Evolutionary conservation across 1,140 invertebrate genomes (phyloP).

Genomic region (Aphidius gifuensis): DNA sequence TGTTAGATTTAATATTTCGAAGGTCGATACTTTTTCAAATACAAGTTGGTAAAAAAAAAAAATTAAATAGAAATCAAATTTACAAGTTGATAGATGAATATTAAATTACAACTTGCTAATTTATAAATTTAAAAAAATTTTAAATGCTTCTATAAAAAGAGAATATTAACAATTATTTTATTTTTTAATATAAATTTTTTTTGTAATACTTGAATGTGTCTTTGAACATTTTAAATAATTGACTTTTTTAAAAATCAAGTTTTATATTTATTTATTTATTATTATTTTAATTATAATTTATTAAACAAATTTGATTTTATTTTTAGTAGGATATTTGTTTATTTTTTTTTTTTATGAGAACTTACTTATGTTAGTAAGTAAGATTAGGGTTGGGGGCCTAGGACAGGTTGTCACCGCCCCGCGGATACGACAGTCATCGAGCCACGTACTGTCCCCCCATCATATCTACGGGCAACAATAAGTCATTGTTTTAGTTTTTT

Average conservation of each 20-base stretch:
- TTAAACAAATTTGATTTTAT: not conserved
- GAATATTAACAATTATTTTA: not conserved
- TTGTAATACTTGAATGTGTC: not conserved
- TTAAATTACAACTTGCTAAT: too few species aligned
- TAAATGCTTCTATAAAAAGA: not conserved
- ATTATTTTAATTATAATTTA: too few species aligned
- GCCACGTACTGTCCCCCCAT: conserved; percentile 58
- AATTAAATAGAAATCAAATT: too few species aligned
- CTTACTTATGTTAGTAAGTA: conserved; percentile 60
- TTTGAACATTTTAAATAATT: too few species aligned
- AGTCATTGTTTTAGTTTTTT: conserved; percentile 54
- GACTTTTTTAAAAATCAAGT: too few species aligned
- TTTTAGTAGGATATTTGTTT: conserved; percentile 9
- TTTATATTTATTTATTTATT: too few species aligned
- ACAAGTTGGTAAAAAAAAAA: too few species aligned
- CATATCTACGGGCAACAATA: conserved; percentile 58
- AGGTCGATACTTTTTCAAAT: too few species aligned
- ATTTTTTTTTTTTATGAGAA: conserved; percentile 53
- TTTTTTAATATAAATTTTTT: too few species aligned
- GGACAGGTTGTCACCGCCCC: conserved; percentile 58
- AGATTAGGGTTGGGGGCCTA: conserved; percentile 57
- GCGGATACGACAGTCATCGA: conserved; percentile 58
- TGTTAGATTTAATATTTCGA: too few species aligned
- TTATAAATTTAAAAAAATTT: too few species aligned
- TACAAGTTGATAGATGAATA: too few species aligned